Conservation (phyloP, 2,888 invertebrate species). For the Acleris emargana region DNA sequence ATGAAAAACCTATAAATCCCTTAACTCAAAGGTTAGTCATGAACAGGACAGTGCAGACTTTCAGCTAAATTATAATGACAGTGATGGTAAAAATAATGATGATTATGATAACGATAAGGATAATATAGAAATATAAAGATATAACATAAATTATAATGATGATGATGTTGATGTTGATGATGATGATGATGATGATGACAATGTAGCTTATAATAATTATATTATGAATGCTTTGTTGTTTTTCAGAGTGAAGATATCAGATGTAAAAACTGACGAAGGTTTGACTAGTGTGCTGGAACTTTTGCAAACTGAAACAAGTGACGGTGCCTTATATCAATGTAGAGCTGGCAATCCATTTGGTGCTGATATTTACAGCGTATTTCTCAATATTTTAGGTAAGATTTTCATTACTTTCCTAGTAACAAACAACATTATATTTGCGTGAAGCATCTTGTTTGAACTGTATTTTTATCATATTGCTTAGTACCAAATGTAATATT, state of each 20-base stretch:
- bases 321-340: slow-evolving; percentile 77
- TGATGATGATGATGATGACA: neutral
- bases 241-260: slow-evolving; percentile 74
- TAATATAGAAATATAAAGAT: no score
- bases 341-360: slow-evolving; percentile 78
- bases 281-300: slow-evolving; percentile 70
- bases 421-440: no score
- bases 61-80: no score
- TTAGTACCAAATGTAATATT: no score
- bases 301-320: slow-evolving; percentile 71
- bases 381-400: slow-evolving; percentile 74
- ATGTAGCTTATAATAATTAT: slow-evolving; percentile 9
- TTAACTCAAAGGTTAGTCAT: slow-evolving; percentile 70
- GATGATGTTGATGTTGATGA: slow-evolving; percentile 3
- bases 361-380: slow-evolving; percentile 70
- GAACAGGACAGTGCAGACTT: no score
- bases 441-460: no score
- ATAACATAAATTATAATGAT: neutral
- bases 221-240: slow-evolving; percentile 1
- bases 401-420: neutral
- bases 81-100: no score
- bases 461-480: no score
- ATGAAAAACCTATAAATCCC: slow-evolving; percentile 87
- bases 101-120: no score
- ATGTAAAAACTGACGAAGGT: slow-evolving; percentile 74